Percentiles rank a stretch among this genome's conserved stretches.
phyloP scores from a whole-genome alignment of 2,888 invertebrate species.

The Neoascia interrupta region DNA sequence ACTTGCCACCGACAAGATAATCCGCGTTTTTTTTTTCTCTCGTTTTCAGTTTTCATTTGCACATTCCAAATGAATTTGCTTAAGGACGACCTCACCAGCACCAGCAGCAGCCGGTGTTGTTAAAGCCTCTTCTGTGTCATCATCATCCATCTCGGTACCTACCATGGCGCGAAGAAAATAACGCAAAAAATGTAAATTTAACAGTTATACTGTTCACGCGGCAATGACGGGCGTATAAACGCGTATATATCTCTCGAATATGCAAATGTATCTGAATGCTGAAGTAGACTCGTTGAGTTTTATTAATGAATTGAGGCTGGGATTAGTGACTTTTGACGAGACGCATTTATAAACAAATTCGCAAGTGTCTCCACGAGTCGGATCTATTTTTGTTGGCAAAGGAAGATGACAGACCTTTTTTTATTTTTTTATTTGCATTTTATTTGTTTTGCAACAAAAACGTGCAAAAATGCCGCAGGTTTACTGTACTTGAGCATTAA shows the following conservation, averaged over 20 bases:
- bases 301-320: slow-evolving; percentile 60
- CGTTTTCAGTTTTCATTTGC: slow-evolving; percentile 38
- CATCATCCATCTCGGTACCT: neutral
- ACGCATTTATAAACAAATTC: neutral
- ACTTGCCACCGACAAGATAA: neutral
- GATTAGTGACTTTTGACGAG: slow-evolving; percentile 30
- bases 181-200: slow-evolving; percentile 16
- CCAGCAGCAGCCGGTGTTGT: neutral
- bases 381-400: slow-evolving; percentile 8
- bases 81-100: slow-evolving; percentile 44
- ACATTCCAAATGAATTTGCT: slow-evolving; percentile 56
- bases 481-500: slow-evolving; percentile 22
- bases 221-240: too few relatives aligned
- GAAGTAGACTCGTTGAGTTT: slow-evolving; percentile 30
- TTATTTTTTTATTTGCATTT: neutral
- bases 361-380: neutral
- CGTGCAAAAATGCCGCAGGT: slow-evolving; percentile 41
- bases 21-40: neutral
- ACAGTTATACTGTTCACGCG: slow-evolving; percentile 20
- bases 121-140: neutral
- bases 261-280: slow-evolving; percentile 22
- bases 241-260: neutral
- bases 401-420: too few relatives aligned
- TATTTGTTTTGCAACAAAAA: slow-evolving; percentile 3
- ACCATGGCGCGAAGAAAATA: slow-evolving; percentile 1